A percentile compares a stretch with the other conserved stretches of the same genome.
Evolutionary conservation across 2,113 vertebrate genomes (phyloP).

Genomic region (Scartelaos histophorus): DNA sequence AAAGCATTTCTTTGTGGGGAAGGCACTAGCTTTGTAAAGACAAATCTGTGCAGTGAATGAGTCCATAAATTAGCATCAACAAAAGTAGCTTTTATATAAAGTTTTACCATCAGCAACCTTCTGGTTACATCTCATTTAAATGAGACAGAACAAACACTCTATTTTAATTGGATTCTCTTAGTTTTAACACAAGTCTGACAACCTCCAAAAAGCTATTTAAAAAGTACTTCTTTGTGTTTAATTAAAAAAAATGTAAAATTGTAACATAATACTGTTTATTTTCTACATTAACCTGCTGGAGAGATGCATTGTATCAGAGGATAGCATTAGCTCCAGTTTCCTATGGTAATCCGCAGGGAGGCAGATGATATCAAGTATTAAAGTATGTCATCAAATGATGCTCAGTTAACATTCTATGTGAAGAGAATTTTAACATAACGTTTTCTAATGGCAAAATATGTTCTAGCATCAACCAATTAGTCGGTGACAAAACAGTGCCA

Average conservation of each 20-base stretch:
- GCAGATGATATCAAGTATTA: too few relatives aligned
- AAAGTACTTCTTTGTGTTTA: neutral
- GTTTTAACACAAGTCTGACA: neutral
- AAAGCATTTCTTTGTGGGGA: conserved; percentile 13
- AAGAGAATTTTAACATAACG: neutral
- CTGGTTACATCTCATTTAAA: neutral
- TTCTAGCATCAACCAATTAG: neutral
- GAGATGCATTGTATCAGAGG: too few relatives aligned
- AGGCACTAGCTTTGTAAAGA: neutral
- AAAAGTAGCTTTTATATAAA: neutral
- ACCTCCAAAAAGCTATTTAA: neutral
- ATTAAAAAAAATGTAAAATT: neutral
- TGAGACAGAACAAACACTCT: neutral
- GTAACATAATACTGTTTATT: neutral
- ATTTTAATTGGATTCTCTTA: neutral
- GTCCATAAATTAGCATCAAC: neutral
- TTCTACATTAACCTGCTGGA: too few relatives aligned
- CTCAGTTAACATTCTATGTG: neutral
- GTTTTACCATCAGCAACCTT: neutral
- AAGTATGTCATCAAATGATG: neutral
- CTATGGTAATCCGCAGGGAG: too few relatives aligned
- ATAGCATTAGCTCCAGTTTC: too few relatives aligned
- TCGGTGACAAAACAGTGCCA: neutral
- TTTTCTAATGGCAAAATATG: neutral
- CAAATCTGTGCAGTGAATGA: conserved; percentile 1